Evolutionary conservation across 2,888 invertebrate species (phyloP), one percentile per base, ranked within the genome.

Genomic region (Cryptus armator): DNA sequence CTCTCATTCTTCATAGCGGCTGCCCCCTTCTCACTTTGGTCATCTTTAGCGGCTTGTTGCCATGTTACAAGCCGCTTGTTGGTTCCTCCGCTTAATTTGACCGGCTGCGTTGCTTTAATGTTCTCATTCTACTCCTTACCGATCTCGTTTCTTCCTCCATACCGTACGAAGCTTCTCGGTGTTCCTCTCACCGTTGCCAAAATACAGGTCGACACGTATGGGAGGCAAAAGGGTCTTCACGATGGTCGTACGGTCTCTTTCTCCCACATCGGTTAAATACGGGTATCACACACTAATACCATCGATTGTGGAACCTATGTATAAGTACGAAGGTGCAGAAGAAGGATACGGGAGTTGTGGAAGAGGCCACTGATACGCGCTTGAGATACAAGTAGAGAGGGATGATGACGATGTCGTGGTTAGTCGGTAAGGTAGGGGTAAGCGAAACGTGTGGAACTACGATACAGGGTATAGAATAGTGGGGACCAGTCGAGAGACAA

Each of bases 171-270:
- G 77, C 44, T 74, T 74, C 59, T 29, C 71, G 9, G 29, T n/a
- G 48, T 48, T 48, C 3, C 48, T 12, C 48, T 48, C 67, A 62
- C 16, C 46, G 74, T 82, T 88, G 88, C 87, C 90, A 86, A 90
- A 90, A 90, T 86, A 86, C 79, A 79, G 82, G 85, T 82, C 85
- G 82, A 67, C 46, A 44, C 43, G 71, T 48, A 75, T 67, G 59
- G 51, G 79, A 71, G 78, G 66, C 37, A 70, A 72, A 85, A 82
- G 82, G 82, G 85, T 81, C 71, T 76, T 71, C 53, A 56, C 66
- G 43, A 29, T 24, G 24, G 1, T 24, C 19, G 32, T 16, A n/a
- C 67, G 6, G 37, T 32, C 59, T 68, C 51, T 77, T 37, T 76
- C 79, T 81, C 24, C 67, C 62, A 72, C 67, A 32, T 10, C 14